phyloP scores from a whole-genome alignment of 1,140 invertebrate species.

The Hycleus cichorii region DNA sequence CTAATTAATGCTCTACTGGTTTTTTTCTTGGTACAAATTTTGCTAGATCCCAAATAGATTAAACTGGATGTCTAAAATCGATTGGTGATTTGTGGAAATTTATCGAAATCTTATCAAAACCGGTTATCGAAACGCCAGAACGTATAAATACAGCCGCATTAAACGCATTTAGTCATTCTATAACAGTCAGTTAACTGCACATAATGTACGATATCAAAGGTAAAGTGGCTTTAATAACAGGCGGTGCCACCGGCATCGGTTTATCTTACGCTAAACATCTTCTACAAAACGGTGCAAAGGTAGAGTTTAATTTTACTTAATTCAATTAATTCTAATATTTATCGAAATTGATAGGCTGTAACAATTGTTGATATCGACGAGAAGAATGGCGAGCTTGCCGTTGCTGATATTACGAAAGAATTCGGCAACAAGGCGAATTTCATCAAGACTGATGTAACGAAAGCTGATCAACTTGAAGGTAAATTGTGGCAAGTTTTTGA shows the following conservation, averaged over 20 bases:
- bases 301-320: slow-evolving; percentile 30
- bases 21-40: no score
- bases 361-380: slow-evolving; percentile 26
- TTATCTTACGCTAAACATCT: slow-evolving; percentile 59
- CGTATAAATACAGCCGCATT: slow-evolving; percentile 1
- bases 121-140: no score
- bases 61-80: no score
- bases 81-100: no score
- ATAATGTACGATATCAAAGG: slow-evolving; percentile 45
- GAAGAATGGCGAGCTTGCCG: slow-evolving; percentile 20
- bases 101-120: no score
- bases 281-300: slow-evolving; percentile 62
- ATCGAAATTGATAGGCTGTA: slow-evolving; percentile 19
- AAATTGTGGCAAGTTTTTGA: not conserved
- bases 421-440: slow-evolving; percentile 29
- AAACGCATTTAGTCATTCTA: not conserved
- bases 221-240: slow-evolving; percentile 65
- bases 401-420: slow-evolving; percentile 21
- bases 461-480: slow-evolving; percentile 27
- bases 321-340: no score
- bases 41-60: no score
- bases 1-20: no score
- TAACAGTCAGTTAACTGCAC: slow-evolving; percentile 2
- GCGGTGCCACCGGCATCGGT: slow-evolving; percentile 65
- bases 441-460: slow-evolving; percentile 28